Evolutionary conservation across 2,888 invertebrate genomes (phyloP).

Genomic region (Brenthis ino): DNA sequence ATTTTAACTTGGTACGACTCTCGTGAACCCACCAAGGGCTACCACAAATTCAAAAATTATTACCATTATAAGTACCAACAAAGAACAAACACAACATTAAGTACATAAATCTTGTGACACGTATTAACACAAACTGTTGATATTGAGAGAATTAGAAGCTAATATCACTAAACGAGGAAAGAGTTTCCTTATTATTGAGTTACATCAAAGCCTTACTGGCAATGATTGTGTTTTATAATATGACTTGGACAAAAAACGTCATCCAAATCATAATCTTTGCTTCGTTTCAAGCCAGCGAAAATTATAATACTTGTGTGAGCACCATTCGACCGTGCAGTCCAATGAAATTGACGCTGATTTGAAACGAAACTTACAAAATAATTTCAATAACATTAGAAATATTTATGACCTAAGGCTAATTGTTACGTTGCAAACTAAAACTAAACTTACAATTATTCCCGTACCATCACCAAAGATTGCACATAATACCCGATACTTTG

Average conservation of each 20-base stretch:
- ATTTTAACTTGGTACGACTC: slow-evolving; percentile 79
- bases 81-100: slow-evolving; percentile 79
- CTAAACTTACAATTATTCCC: slow-evolving; percentile 73
- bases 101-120: slow-evolving; percentile 77
- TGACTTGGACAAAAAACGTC: slow-evolving; percentile 77
- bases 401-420: slow-evolving; percentile 55
- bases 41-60: slow-evolving; percentile 61
- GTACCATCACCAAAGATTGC: slow-evolving; percentile 90
- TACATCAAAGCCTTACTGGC: slow-evolving; percentile 49
- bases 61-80: slow-evolving; percentile 73
- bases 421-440: slow-evolving; percentile 43
- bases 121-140: slow-evolving; percentile 66
- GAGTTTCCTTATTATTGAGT: slow-evolving; percentile 73
- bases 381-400: slow-evolving; percentile 55
- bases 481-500: slow-evolving; percentile 91
- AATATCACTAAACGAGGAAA: slow-evolving; percentile 82
- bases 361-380: slow-evolving; percentile 69
- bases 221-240: slow-evolving; percentile 44
- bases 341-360: slow-evolving; percentile 63
- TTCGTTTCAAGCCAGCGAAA: slow-evolving; percentile 77
- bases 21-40: slow-evolving; percentile 52
- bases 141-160: slow-evolving; percentile 78
- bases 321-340: slow-evolving; percentile 65
- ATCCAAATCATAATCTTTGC: slow-evolving; percentile 68
- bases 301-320: slow-evolving; percentile 46